These are phyloP conservation scores for Aethes cnicana DNA, from an alignment of 2,888 invertebrate genomes.

Conservation along the genomic window DNA sequence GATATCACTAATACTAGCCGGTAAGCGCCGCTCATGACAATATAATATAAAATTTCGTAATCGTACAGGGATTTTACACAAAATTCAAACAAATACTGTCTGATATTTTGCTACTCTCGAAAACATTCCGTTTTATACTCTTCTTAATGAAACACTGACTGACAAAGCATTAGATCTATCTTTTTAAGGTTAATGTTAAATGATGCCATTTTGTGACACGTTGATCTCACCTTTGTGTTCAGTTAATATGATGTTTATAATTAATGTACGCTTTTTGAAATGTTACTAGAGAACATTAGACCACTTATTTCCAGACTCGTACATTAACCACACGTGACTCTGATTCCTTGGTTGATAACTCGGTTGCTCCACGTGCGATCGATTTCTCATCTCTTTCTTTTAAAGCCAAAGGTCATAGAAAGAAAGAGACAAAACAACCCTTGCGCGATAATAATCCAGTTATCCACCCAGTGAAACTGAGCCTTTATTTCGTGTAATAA, in stretches of 20 bases:
- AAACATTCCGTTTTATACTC: conserved; percentile 45
- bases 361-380: too few species aligned
- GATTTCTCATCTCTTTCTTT: too few species aligned
- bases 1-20: conserved; percentile 61
- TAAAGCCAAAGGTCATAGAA: too few species aligned
- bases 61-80: conserved; percentile 32
- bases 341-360: too few species aligned
- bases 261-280: too few species aligned
- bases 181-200: conserved; percentile 25
- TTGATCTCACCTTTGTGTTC: conserved; percentile 46
- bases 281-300: too few species aligned
- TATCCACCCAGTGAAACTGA: too few species aligned
- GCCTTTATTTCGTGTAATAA: too few species aligned
- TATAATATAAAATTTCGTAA: conserved; percentile 42
- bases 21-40: conserved; percentile 50
- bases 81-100: conserved; percentile 15
- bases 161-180: conserved; percentile 39
- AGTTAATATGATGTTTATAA: conserved; percentile 17
- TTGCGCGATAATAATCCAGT: too few species aligned
- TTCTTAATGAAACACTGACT: conserved; percentile 37
- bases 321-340: too few species aligned
- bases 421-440: too few species aligned
- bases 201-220: conserved; percentile 17
- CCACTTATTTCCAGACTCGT: too few species aligned
- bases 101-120: conserved; percentile 47